Conservation (phyloP, 2,888 invertebrate species). For the Spisula subtruncata region DNA sequence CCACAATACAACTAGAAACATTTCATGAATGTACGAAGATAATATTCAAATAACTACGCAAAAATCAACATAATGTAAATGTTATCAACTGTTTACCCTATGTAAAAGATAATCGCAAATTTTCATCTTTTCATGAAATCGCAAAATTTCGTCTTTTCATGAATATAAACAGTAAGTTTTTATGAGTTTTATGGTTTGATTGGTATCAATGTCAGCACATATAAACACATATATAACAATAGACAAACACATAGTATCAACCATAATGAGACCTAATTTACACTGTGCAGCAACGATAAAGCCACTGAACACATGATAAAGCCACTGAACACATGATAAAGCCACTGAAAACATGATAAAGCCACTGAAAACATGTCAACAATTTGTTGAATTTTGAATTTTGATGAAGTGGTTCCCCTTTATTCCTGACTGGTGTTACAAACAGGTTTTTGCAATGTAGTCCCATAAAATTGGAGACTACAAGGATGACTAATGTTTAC, state of each 20-base stretch:
- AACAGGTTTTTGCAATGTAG: neutral
- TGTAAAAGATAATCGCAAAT: conserved; percentile 10
- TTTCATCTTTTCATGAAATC: conserved; percentile 21
- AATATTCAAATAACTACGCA: conserved; percentile 1
- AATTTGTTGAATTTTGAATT: neutral
- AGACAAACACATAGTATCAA: neutral
- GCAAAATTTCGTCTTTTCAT: conserved; percentile 3
- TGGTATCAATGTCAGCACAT: neutral
- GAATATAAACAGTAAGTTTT: neutral
- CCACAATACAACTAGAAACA: neutral
- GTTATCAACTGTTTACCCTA: neutral
- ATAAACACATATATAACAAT: neutral
- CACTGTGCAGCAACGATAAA: neutral
- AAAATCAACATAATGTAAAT: conserved; percentile 20
- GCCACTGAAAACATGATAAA: neutral
- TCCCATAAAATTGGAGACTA: neutral
- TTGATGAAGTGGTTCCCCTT: neutral
- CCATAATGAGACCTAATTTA: neutral
- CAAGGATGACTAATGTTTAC: neutral
- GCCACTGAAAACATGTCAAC: neutral
- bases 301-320: neutral
- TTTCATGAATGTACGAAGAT: conserved; percentile 27
- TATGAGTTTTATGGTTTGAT: neutral
- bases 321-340: neutral
- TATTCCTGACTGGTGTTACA: neutral